Percentiles rank a stretch among this genome's conserved stretches.
phyloP scores from a whole-genome alignment of 2,888 invertebrate species.

The Sarcophaga rosellei region DNA sequence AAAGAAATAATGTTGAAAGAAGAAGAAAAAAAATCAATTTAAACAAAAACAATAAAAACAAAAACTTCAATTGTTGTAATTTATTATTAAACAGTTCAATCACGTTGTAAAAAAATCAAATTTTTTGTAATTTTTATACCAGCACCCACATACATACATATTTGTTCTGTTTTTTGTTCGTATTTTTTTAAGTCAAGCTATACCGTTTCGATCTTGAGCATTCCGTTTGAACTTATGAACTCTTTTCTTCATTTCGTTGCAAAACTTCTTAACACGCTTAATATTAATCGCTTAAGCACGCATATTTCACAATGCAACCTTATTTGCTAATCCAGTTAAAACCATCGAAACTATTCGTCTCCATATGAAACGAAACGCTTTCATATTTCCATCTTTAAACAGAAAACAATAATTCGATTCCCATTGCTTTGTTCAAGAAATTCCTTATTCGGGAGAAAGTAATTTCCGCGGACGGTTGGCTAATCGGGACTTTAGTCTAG shows the following conservation, averaged over 20 bases:
- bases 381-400: too few species aligned
- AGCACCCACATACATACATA: conserved; percentile 51
- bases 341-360: too few species aligned
- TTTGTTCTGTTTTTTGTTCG: neutral
- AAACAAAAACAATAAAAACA: neutral
- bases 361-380: too few species aligned
- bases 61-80: conserved; percentile 20
- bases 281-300: neutral
- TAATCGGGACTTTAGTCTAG: too few species aligned
- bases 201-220: neutral
- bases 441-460: too few species aligned
- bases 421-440: too few species aligned
- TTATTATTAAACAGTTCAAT: conserved; percentile 11
- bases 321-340: too few species aligned
- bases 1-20: conserved; percentile 60
- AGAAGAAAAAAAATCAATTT: conserved; percentile 20
- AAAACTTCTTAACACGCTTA: conserved; percentile 22
- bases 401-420: too few species aligned
- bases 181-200: neutral
- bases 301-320: neutral
- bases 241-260: neutral
- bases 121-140: neutral
- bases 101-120: neutral
- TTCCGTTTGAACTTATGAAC: neutral
- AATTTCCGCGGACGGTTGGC: too few species aligned